These are phyloP conservation scores for Sinella curviseta DNA, from an alignment of 1,140 invertebrate species.

Conservation along the genomic window DNA sequence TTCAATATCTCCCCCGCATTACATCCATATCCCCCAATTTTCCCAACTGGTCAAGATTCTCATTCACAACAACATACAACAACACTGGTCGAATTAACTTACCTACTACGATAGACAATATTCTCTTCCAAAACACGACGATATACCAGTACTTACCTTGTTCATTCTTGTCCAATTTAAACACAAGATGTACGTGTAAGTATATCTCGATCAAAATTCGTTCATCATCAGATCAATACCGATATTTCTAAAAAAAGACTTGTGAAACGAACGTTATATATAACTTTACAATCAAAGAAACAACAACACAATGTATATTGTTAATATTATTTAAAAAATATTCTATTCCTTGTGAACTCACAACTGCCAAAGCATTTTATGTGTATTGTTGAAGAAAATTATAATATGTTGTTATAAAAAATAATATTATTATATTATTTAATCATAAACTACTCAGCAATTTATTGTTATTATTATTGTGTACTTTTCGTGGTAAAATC, in stretches of 20 bases:
- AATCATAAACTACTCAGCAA: background rate
- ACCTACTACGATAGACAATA: background rate
- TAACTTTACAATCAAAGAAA: too few relatives aligned
- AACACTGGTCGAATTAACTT: background rate
- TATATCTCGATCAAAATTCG: too few relatives aligned
- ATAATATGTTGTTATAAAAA: background rate
- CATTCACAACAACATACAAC: background rate
- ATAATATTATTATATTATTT: background rate
- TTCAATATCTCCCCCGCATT: background rate
- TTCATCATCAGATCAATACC: too few relatives aligned
- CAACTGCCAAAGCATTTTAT: slow-evolving; percentile 10
- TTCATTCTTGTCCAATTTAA: too few relatives aligned
- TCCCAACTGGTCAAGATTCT: slow-evolving; percentile 18
- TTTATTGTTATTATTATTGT: too few relatives aligned
- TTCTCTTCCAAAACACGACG: background rate
- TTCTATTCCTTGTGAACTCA: slow-evolving; percentile 7
- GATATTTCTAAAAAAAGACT: too few relatives aligned
- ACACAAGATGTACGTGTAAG: too few relatives aligned
- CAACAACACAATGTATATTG: too few relatives aligned
- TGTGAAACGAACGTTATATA: too few relatives aligned
- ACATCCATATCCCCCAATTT: background rate
- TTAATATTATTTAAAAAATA: too few relatives aligned
- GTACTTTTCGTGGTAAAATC: slow-evolving; percentile 2
- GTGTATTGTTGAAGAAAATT: background rate
- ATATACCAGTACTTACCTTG: background rate